Conservation (phyloP, 2,888 invertebrate species). For the Drosophila peninsularis region DNA sequence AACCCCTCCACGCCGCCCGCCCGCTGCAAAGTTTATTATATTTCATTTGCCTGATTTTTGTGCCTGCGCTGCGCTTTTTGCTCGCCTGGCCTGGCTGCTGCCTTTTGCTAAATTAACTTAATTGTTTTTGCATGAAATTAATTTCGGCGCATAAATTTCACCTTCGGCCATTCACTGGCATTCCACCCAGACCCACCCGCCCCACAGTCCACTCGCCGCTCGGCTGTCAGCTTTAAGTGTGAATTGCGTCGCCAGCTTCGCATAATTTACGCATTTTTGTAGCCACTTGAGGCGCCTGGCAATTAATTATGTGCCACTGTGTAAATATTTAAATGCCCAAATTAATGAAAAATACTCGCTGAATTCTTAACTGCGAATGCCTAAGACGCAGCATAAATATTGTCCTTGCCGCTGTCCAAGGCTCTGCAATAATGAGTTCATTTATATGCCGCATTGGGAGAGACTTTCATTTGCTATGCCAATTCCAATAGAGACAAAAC, state of each 20-base stretch:
- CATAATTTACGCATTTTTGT: slow-evolving; percentile 75
- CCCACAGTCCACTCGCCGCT: slow-evolving; percentile 2
- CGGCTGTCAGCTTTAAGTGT: slow-evolving; percentile 75
- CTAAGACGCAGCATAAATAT: slow-evolving; percentile 65
- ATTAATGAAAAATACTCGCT: slow-evolving; percentile 74
- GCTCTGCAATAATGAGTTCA: slow-evolving; percentile 72
- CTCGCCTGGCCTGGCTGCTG: slow-evolving; percentile 4
- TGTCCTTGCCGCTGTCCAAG: slow-evolving; percentile 47
- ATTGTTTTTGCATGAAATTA: slow-evolving; percentile 81
- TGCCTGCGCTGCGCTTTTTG: slow-evolving; percentile 69
- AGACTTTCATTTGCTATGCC: slow-evolving; percentile 40
- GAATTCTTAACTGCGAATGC: slow-evolving; percentile 65
- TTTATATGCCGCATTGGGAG: slow-evolving; percentile 70
- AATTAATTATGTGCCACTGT: slow-evolving; percentile 75
- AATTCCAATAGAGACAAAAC: slow-evolving; percentile 31
- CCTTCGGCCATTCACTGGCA: slow-evolving; percentile 60
- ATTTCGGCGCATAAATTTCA: slow-evolving; percentile 78
- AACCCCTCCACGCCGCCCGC: not conserved
- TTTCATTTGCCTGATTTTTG: slow-evolving; percentile 77
- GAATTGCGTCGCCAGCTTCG: slow-evolving; percentile 71
- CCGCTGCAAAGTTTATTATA: slow-evolving; percentile 71
- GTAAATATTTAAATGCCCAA: slow-evolving; percentile 76
- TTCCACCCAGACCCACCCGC: not conserved
- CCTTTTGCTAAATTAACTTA: slow-evolving; percentile 79
- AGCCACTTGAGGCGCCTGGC: slow-evolving; percentile 64